Conservation (phyloP, 2,797 vertebrate species). For the Mus minutoides region DNA sequence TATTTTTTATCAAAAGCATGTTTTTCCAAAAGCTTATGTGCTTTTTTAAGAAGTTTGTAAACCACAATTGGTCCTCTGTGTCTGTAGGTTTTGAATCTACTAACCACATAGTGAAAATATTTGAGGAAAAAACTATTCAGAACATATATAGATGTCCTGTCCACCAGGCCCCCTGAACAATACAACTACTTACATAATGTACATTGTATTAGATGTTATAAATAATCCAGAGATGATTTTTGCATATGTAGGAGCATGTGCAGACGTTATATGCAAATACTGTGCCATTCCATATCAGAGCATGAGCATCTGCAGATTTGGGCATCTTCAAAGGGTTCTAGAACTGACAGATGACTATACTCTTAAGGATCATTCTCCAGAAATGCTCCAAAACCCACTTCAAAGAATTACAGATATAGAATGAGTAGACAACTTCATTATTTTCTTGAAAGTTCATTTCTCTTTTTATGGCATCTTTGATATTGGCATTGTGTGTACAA, state of each 20-base stretch:
- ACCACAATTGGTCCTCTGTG: neutral
- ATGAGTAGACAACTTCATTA: neutral
- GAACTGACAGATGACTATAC: neutral
- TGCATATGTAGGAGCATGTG: neutral
- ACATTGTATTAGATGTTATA: neutral
- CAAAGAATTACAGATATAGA: neutral
- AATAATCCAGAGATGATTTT: neutral
- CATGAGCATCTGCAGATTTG: neutral
- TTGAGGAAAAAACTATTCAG: neutral
- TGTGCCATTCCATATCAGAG: neutral
- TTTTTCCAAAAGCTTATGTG: constrained; percentile 52
- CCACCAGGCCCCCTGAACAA: neutral
- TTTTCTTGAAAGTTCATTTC: neutral
- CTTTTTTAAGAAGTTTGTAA: constrained; percentile 31
- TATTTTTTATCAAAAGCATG: constrained; percentile 57
- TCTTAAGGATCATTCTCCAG: constrained; percentile 38
- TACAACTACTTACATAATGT: neutral
- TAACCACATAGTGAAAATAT: neutral
- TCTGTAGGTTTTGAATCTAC: neutral
- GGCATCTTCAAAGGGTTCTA: neutral
- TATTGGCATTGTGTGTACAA: neutral
- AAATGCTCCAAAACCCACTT: constrained; percentile 23
- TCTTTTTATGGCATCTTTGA: neutral
- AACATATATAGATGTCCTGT: neutral
- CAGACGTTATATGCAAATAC: neutral